These are phyloP conservation scores for Alosa alosa DNA, from an alignment of 2,113 vertebrate genomes.

Conservation along the genomic window DNA sequence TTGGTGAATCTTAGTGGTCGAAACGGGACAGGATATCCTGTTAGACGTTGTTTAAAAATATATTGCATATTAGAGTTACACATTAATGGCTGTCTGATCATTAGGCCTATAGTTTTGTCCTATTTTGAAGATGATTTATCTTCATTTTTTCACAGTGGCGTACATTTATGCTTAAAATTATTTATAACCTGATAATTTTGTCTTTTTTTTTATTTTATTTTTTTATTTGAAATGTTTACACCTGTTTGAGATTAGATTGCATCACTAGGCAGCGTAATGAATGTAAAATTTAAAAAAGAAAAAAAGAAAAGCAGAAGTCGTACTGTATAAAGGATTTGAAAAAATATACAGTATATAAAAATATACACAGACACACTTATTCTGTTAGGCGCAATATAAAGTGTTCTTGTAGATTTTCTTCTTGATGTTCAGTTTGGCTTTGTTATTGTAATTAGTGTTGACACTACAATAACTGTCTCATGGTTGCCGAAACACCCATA, in stretches of 20 bases:
- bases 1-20: background rate
- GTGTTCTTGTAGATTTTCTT: conserved; percentile 16
- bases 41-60: background rate
- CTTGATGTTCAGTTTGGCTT: conserved; percentile 30
- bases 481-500: conserved; percentile 20
- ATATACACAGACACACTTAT: conserved; percentile 1
- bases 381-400: background rate
- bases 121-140: background rate
- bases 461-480: conserved; percentile 29
- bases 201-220: background rate
- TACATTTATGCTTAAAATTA: background rate
- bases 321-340: conserved; percentile 16
- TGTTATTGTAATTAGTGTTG: conserved; percentile 30
- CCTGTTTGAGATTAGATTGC: conserved; percentile 45
- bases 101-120: conserved; percentile 6
- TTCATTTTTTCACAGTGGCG: background rate
- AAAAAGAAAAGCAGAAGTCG: conserved; percentile 9
- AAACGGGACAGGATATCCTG: background rate
- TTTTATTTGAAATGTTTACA: conserved; percentile 46
- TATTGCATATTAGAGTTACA: background rate
- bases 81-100: background rate
- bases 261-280: conserved; percentile 62
- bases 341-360: background rate
- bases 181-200: background rate
- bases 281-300: conserved; percentile 51